Base-by-base conservation (phyloP, 2,888 invertebrate genomes). In the Cataglyphis albicans region DNA sequence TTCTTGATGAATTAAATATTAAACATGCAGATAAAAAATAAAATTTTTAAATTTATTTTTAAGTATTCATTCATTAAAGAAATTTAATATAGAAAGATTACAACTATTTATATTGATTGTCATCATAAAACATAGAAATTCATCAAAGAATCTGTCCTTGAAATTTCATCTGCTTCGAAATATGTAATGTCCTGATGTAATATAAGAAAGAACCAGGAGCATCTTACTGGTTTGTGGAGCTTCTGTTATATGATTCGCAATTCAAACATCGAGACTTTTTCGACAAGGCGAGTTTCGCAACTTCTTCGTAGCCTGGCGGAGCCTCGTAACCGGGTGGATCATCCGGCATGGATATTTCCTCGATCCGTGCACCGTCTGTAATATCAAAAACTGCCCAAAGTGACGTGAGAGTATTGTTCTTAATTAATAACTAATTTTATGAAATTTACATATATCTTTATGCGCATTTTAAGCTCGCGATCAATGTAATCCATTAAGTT, bases 231-330 rank as follows among this genome's bases (percentile, higher is more conserved):
- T 88, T 87, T 0, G 92, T 89, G 0, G 91, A 91, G 75, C 90
- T 93, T 70, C 93, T 88, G 44, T 89, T 81, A 4, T 78, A 65
- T 5, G 84, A 1, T 89, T 94, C 88, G 1, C 86, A 86, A 0
- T 48, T 84, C 21, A 84, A 83, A 6, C 70, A 84, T 57, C 85
- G 91, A 12, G 88, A 84, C 65, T 91, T 93, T 81, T 91, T 92
- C 29, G 95, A 95, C 92, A 95, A 94, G 18, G 95, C 95, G 65
- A 96, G 92, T 90, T 96, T 96, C 44, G 96, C 95, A n/a, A 97
- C 96, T 84, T 97, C 97, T 82, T 96, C 96, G 90, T 97, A 97
- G 84, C 96, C 96, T 0, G 97, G 97, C 0, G 97, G 97, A 0
- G 96, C 96, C 92, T 97, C 97, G 93, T 97, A 97, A 67, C 95